Conservation (phyloP, 2,888 invertebrate species). For the Eulithis prunata region DNA sequence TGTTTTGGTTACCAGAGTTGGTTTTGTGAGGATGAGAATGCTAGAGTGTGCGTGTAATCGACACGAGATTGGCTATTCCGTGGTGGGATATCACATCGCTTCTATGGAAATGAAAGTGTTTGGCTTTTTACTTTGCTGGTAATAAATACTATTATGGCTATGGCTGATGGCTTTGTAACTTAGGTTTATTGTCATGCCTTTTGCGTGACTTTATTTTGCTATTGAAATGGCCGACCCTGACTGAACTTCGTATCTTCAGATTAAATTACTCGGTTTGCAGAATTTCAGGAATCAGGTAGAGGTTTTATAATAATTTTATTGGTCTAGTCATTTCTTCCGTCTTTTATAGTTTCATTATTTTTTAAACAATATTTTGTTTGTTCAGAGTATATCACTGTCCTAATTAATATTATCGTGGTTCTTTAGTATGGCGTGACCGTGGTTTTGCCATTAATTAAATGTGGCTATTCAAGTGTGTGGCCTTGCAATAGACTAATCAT, state of each 20-base stretch:
- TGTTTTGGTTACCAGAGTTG: constrained; percentile 32
- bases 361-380: too few species aligned
- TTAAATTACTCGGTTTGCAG: too few species aligned
- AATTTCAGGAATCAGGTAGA: too few species aligned
- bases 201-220: neutral
- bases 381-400: too few species aligned
- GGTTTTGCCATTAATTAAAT: constrained; percentile 41
- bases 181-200: neutral
- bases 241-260: neutral
- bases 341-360: too few species aligned
- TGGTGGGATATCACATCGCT: constrained; percentile 36
- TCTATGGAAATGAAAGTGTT: constrained; percentile 36
- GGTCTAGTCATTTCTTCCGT: neutral
- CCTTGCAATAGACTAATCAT: constrained; percentile 59
- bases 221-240: neutral
- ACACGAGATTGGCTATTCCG: constrained; percentile 37
- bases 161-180: constrained; percentile 2
- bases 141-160: constrained; percentile 11
- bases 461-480: constrained; percentile 53
- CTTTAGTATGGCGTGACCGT: constrained; percentile 16
- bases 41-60: constrained; percentile 27
- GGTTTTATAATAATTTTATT: neutral
- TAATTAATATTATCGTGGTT: too few species aligned
- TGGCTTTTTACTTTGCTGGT: constrained; percentile 20
- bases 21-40: constrained; percentile 11